Percentiles rank a stretch among this genome's conserved stretches.
phyloP scores from a whole-genome alignment of 2,113 vertebrate genomes.

The Bombycilla garrulus region DNA sequence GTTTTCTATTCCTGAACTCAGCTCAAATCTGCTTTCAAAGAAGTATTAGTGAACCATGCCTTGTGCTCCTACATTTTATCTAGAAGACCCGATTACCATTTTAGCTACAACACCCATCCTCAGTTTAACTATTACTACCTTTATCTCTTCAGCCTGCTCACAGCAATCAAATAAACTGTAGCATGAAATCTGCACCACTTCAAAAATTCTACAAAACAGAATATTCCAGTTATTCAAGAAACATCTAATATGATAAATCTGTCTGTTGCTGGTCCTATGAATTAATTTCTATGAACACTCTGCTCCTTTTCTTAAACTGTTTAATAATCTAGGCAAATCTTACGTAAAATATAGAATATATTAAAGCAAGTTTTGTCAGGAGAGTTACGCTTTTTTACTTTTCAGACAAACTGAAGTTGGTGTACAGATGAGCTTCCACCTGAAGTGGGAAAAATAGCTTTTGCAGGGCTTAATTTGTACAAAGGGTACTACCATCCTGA shows the following conservation, averaged over 20 bases:
- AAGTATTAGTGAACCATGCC: neutral
- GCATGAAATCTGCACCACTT: neutral
- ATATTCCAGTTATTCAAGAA: neutral
- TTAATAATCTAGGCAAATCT: neutral
- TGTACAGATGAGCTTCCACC: neutral
- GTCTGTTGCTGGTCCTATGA: neutral
- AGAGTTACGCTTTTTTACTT: neutral
- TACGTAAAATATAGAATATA: neutral
- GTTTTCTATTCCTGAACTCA: neutral
- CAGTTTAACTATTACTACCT: neutral
- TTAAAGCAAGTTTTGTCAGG: neutral
- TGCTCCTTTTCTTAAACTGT: neutral
- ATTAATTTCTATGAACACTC: neutral
- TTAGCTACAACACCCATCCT: neutral
- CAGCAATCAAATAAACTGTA: neutral
- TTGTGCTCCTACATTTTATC: neutral
- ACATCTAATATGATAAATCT: neutral
- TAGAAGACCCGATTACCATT: neutral
- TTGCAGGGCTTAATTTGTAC: neutral
- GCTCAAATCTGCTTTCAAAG: neutral
- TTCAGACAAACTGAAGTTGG: neutral
- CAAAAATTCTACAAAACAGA: neutral
- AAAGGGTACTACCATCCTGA: neutral
- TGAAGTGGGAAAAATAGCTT: neutral
- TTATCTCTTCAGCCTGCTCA: neutral